A percentile compares a stretch with the other conserved stretches of the same genome.
These are phyloP conservation scores for Scaptomyza polygonia DNA, from an alignment of 2,888 invertebrate genomes.

Conservation along the genomic window DNA sequence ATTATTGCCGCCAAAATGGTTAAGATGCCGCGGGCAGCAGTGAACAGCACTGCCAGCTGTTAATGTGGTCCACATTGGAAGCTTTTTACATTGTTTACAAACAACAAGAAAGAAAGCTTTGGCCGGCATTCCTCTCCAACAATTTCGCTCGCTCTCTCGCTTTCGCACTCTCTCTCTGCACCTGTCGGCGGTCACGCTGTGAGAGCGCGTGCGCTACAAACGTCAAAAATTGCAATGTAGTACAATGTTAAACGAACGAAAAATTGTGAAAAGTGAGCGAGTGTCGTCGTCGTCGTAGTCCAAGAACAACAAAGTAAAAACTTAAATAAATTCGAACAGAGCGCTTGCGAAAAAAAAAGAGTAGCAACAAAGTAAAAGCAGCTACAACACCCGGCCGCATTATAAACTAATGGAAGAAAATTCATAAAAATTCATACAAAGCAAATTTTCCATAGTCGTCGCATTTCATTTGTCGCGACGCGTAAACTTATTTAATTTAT, in stretches of 20 bases:
- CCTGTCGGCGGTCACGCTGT: background rate
- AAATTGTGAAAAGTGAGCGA: slow-evolving; percentile 42
- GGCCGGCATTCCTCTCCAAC: slow-evolving; percentile 46
- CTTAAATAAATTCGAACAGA: slow-evolving; percentile 27
- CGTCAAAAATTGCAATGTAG: slow-evolving; percentile 70
- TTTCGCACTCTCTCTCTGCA: slow-evolving; percentile 1
- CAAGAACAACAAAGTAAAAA: slow-evolving; percentile 21
- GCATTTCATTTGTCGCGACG: slow-evolving; percentile 30
- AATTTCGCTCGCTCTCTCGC: background rate
- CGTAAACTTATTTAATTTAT: slow-evolving; percentile 11
- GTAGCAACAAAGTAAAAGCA: slow-evolving; percentile 4
- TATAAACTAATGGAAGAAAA: slow-evolving; percentile 20
- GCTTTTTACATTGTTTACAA: slow-evolving; percentile 63
- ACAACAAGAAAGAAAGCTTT: slow-evolving; percentile 59
- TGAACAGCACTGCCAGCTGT: slow-evolving; percentile 40
- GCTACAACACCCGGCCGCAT: slow-evolving; percentile 5
- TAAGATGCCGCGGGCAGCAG: slow-evolving; percentile 1
- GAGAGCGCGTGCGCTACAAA: slow-evolving; percentile 71
- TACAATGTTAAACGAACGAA: slow-evolving; percentile 69
- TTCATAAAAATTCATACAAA: slow-evolving; percentile 9
- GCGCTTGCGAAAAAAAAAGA: slow-evolving; percentile 5
- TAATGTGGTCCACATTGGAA: slow-evolving; percentile 20
- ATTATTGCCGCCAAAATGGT: slow-evolving; percentile 41
- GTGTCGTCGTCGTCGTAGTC: slow-evolving; percentile 18
- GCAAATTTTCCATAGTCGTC: slow-evolving; percentile 29